Evolutionary conservation across 2,888 invertebrate genomes (phyloP), one percentile per base, ranked within the genome.

Genomic region (Periphyllus acericola): DNA sequence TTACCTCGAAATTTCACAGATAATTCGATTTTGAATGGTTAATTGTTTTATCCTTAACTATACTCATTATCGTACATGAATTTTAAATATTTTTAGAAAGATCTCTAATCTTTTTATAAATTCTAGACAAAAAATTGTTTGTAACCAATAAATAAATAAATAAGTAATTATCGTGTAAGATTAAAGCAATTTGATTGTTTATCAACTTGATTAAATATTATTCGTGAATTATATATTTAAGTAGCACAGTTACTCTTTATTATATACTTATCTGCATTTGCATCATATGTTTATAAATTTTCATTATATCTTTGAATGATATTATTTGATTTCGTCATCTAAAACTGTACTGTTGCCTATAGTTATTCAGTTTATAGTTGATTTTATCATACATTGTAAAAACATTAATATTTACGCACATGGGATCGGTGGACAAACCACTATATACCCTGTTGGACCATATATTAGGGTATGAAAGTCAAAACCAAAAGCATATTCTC

Each of bases 401-500:
- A 75, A 29, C 52, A 72, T 52, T 52, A n/a, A 11, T 74, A 71
- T 9, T 25, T 52, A 40, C n/a, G 25, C 40, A 29, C 17, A 32
- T 36, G 29, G 36, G 29, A 21, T 40, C 19, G n/a, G 72, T 83
- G n/a, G n/a, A 74, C 83, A 83, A 55, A 83, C 55, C 1, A 75
- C 29, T 21, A 29, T 82, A 82, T 66, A 36, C 19, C 40, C 40
- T 66, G 60, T 40, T 29, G 60, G n/a, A 71, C n/a, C 68, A 68
- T 86, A 60, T 86, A 71, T 86, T 55, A 79, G 29, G 55, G 55
- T 29, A 40, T 25, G n/a, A 21, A 79, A 40, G 79, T 86, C 86
- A 80, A 86, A 86, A 80, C 86, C 86, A 86, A 86, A 80, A 79
- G 72, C 55, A 72, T 40, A 40, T 80, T 72, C 72, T 86, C 55